Evolutionary conservation across 2,888 invertebrate genomes (phyloP).

Genomic region (Stenolophus ochropezus): DNA sequence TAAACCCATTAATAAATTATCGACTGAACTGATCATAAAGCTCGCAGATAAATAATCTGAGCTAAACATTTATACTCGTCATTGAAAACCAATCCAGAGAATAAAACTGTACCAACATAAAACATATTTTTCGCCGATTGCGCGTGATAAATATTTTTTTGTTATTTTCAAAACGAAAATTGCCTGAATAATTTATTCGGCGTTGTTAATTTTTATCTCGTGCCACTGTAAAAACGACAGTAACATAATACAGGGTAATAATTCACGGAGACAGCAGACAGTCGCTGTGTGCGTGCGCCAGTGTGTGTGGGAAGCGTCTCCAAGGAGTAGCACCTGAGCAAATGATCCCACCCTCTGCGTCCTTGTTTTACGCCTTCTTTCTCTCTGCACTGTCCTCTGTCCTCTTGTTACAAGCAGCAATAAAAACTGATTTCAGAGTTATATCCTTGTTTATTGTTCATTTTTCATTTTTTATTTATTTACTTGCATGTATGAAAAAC

Average conservation of each 20-base stretch:
- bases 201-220: constrained; percentile 58
- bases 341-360: constrained; percentile 40
- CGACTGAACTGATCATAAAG: constrained; percentile 30
- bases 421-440: constrained; percentile 27
- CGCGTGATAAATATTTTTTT: constrained; percentile 55
- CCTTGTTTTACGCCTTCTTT: constrained; percentile 53
- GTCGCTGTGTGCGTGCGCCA: not conserved
- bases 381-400: not conserved
- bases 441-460: constrained; percentile 28
- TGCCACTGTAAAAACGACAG: constrained; percentile 55
- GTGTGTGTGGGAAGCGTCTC: constrained; percentile 45
- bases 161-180: constrained; percentile 59
- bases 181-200: constrained; percentile 56
- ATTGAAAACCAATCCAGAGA: constrained; percentile 50
- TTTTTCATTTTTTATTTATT: constrained; percentile 25
- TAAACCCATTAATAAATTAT: constrained; percentile 53
- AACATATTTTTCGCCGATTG: constrained; percentile 34
- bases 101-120: constrained; percentile 47
- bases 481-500: not conserved
- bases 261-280: constrained; percentile 17
- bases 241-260: constrained; percentile 57
- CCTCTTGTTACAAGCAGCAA: constrained; percentile 17
- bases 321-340: constrained; percentile 41
- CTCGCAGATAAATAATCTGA: constrained; percentile 44
- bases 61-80: constrained; percentile 49